Evolutionary conservation across 35 echinoderm and acorn worm genomes (phyloP).

Genomic region (Heliocidaris erythrogramma): DNA sequence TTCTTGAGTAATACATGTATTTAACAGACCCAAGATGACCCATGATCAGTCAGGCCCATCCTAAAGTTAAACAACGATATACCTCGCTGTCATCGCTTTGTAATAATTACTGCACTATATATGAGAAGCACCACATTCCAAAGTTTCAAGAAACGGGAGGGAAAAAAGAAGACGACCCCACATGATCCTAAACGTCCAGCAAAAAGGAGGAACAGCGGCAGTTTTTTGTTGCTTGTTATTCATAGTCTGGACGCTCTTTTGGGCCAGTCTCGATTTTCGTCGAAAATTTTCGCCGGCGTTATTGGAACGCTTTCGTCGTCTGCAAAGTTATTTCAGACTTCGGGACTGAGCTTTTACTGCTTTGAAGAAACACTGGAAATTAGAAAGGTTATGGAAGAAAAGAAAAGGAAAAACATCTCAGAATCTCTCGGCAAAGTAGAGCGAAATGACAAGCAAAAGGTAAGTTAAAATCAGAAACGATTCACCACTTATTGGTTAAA

Average conservation of each 20-base stretch:
- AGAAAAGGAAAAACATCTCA: not conserved
- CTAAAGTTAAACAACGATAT: not conserved
- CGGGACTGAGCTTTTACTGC: not conserved
- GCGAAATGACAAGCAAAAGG: not conserved
- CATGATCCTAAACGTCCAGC: not conserved
- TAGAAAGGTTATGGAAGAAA: not conserved
- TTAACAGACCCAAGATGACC: no score
- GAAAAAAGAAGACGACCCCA: not conserved
- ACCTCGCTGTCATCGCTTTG: not conserved
- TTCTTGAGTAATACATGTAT: no score
- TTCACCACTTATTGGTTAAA: no score
- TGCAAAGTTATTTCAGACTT: not conserved
- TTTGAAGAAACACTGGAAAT: not conserved
- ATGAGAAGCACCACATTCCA: not conserved
- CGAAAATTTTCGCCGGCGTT: not conserved
- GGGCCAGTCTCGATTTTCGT: not conserved
- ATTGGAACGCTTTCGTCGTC: not conserved
- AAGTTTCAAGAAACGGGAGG: no score
- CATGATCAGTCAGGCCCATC: not conserved
- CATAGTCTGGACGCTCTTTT: not conserved
- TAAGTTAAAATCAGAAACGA: no score
- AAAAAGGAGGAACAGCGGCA: not conserved
- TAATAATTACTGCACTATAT: not conserved
- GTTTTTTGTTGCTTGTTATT: not conserved
- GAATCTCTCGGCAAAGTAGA: not conserved